Base-by-base conservation (phyloP, 1,140 invertebrate species). In the Sesamia nonagrioides region DNA sequence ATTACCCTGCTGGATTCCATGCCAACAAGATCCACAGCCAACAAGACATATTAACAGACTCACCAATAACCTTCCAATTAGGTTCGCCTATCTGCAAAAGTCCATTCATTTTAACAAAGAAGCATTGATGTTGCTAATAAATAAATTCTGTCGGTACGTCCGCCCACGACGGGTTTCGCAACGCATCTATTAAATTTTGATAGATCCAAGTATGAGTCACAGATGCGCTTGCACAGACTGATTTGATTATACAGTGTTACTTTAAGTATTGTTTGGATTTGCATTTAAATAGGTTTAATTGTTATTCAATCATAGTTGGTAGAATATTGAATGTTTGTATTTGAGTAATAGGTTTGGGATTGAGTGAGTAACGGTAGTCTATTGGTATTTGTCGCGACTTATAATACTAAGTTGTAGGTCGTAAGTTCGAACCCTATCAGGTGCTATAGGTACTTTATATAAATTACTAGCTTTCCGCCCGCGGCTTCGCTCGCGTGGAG, bases 151-250 rank as follows among this genome's bases (percentile, higher is more conserved):
- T 58, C 71, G 35, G 82, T 84, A 82, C 83, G 80, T 76, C 79
- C 81, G 63, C 90, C 89, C 79, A 89, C 89, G 27, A 45, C 0
- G 17, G 7, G 77, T 91, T 89, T 90, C 82, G 89, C 89, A 92
- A 92, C 81, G 83, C 86, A 87, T 90, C 88, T 86, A 89, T 92
- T 92, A 90, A 88, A 87, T 78, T 88, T 88, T 89, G 89, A 91
- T 90, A 89, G 87, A 84, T 77, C 71, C 35, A 21, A 54, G n/a
- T 27, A 50, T 78, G 76, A 71, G 18, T 78, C 76, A 78, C 42
- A 50, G 76, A 78, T 71, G 76, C 50, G 63, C 76, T 60, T 71
- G 52, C 50, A 1, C 45, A 40, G 61, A 66, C 18, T 54, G 71
- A 35, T 61, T 61, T 27, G 74, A 77, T 77, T 42, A 76, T 76